Conservation (phyloP, 2,113 vertebrate genomes). For the Xiphophorus couchianus region DNA sequence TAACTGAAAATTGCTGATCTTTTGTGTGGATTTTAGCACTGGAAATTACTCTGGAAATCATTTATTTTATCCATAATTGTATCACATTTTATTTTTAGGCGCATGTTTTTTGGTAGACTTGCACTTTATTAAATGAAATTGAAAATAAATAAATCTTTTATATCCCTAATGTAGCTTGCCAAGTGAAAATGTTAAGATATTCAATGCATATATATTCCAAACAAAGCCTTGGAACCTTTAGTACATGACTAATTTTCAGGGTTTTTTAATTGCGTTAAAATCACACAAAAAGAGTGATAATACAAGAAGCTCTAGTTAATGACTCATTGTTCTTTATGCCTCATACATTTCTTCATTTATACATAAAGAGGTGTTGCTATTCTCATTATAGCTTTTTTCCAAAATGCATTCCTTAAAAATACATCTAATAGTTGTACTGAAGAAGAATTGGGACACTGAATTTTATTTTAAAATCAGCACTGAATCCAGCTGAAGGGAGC, state of each 20-base stretch:
- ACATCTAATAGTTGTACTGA: not conserved
- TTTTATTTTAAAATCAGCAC: not conserved
- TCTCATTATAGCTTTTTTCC: not conserved
- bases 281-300: not conserved
- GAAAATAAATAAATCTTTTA: not conserved
- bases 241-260: not conserved
- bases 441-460: not conserved
- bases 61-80: not conserved
- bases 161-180: not conserved
- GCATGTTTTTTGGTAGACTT: not conserved
- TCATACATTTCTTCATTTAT: not conserved
- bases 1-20: not conserved
- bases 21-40: slow-evolving; percentile 5
- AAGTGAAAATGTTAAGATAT: not conserved
- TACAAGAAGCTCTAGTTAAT: not conserved
- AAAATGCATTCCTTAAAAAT: not conserved
- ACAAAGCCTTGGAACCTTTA: not conserved
- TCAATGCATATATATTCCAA: not conserved
- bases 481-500: too few species aligned
- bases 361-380: not conserved
- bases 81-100: not conserved
- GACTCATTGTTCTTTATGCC: not conserved
- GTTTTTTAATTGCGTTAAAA: not conserved
- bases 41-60: not conserved
- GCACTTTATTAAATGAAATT: not conserved